phyloP scores from a whole-genome alignment of 2,113 vertebrate genomes.

The Paracanthobrama guichenoti region DNA sequence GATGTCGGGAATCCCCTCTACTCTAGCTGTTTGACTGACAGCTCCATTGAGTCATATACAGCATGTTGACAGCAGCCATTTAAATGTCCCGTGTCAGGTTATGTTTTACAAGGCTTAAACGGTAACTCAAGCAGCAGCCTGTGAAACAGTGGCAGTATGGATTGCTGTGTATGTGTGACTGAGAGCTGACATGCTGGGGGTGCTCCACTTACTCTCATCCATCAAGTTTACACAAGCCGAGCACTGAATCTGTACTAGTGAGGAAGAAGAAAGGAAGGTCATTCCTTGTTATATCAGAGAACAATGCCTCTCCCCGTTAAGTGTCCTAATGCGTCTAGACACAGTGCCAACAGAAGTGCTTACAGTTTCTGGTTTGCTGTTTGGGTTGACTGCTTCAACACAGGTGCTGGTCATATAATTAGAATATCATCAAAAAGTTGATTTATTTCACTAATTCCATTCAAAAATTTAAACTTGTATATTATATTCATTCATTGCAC shows the following conservation, averaged over 20 bases:
- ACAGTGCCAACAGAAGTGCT: slow-evolving; percentile 19
- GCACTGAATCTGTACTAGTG: slow-evolving; percentile 7
- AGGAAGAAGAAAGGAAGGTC: not conserved
- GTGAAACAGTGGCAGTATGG: slow-evolving; percentile 29
- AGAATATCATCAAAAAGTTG: too few species aligned
- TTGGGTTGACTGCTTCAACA: not conserved
- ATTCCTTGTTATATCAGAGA: not conserved
- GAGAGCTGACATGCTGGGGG: slow-evolving; percentile 8
- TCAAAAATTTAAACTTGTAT: too few species aligned
- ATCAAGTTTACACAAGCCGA: slow-evolving; percentile 19
- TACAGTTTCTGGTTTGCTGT: not conserved
- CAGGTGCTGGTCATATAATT: too few species aligned
- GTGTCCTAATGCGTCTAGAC: not conserved
- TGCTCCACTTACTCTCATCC: not conserved
- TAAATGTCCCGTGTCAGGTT: slow-evolving; percentile 5
- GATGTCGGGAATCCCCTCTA: not conserved
- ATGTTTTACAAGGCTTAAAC: slow-evolving; percentile 27
- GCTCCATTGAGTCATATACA: slow-evolving; percentile 9
- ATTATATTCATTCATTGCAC: too few species aligned
- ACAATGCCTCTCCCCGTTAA: not conserved
- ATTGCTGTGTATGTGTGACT: slow-evolving; percentile 9
- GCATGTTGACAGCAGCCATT: slow-evolving; percentile 5
- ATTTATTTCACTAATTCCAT: too few species aligned
- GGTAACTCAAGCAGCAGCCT: not conserved
- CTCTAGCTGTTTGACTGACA: slow-evolving; percentile 1